Conservation (phyloP, 2,113 vertebrate species). For the Limanda limanda region DNA sequence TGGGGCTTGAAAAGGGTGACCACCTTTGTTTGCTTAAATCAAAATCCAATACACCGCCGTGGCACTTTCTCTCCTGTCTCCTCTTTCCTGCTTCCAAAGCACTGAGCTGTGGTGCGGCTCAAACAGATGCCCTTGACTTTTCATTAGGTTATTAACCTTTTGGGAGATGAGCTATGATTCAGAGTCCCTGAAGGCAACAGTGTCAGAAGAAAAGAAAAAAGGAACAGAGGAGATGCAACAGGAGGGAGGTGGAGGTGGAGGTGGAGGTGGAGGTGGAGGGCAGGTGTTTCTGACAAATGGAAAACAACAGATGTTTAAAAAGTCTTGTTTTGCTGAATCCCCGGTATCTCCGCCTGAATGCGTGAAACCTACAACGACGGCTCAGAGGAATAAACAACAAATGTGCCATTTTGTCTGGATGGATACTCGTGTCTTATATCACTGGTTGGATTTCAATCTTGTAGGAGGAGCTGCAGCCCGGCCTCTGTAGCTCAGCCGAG, state of each 20-base stretch:
- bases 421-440: conserved; percentile 36
- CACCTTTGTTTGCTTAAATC: conserved; percentile 78
- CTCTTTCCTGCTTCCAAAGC: conserved; percentile 44
- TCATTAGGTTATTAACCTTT: conserved; percentile 82
- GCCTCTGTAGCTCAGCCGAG: conserved; percentile 4
- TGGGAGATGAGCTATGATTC: conserved; percentile 67
- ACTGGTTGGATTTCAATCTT: conserved; percentile 31
- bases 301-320: conserved; percentile 65
- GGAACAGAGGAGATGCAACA: conserved; percentile 31
- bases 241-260: neutral
- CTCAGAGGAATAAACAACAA: conserved; percentile 35
- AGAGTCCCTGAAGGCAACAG: conserved; percentile 45
- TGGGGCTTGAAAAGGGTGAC: conserved; percentile 31
- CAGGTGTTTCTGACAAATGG: conserved; percentile 57
- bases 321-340: conserved; percentile 48
- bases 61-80: conserved; percentile 41
- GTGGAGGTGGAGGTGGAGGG: conserved; percentile 13
- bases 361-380: conserved; percentile 22
- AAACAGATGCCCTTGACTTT: conserved; percentile 80
- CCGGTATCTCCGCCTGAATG: conserved; percentile 49
- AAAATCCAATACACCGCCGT: conserved; percentile 73
- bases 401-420: conserved; percentile 22
- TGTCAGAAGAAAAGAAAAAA: conserved; percentile 12
- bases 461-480: conserved; percentile 6
- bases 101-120: conserved; percentile 61